Evolutionary conservation across 2,113 vertebrate species (phyloP).

Genomic region (Xiphophorus maculatus): DNA sequence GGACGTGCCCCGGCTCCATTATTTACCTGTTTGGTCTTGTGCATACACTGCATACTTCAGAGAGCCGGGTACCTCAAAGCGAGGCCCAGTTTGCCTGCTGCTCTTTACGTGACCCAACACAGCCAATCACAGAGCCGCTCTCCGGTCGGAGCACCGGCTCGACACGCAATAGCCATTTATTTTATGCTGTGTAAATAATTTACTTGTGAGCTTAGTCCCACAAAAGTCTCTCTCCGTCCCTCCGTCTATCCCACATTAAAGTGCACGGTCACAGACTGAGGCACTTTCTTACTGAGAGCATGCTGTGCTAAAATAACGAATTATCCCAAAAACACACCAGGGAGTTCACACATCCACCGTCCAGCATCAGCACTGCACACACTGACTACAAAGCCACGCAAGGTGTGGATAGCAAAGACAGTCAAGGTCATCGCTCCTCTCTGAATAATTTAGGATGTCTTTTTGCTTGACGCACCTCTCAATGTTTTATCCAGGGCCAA

Average conservation of each 20-base stretch:
- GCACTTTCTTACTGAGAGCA: constrained; percentile 24
- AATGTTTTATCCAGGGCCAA: constrained; percentile 22
- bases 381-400: constrained; percentile 24
- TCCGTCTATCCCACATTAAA: constrained; percentile 5
- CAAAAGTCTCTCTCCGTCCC: constrained; percentile 16
- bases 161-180: constrained; percentile 64
- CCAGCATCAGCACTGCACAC: not conserved
- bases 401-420: constrained; percentile 63
- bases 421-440: constrained; percentile 65
- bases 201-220: constrained; percentile 49
- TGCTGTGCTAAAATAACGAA: constrained; percentile 60
- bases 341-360: constrained; percentile 42
- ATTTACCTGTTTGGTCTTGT: constrained; percentile 63
- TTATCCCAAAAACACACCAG: constrained; percentile 46
- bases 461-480: constrained; percentile 46
- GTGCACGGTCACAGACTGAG: constrained; percentile 39
- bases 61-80: constrained; percentile 51
- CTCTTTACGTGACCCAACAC: constrained; percentile 31
- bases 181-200: constrained; percentile 79
- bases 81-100: constrained; percentile 37
- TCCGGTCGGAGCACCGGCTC: constrained; percentile 18
- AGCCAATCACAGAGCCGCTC: constrained; percentile 50
- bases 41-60: constrained; percentile 55
- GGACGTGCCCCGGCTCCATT: constrained; percentile 67
- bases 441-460: constrained; percentile 65